phyloP scores from a whole-genome alignment of 1,140 invertebrate genomes.

The Marisa cornuarietis region DNA sequence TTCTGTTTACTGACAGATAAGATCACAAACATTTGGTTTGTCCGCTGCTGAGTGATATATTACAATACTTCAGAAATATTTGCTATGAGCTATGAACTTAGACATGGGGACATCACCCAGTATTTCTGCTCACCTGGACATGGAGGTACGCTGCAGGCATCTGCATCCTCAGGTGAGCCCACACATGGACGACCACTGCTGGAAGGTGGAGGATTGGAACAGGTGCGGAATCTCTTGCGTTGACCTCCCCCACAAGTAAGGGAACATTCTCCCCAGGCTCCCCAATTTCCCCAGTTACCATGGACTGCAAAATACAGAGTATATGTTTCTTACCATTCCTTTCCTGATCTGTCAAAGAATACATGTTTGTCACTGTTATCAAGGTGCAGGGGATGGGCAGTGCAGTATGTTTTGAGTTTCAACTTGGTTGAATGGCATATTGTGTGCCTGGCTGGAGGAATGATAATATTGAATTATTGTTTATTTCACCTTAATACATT shows the following conservation, averaged over 20 bases:
- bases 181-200: conserved; percentile 60
- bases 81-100: too few species aligned
- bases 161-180: conserved; percentile 47
- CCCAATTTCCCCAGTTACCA: conserved; percentile 62
- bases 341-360: too few species aligned
- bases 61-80: too few species aligned
- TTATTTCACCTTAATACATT: too few species aligned
- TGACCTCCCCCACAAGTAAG: conserved; percentile 58
- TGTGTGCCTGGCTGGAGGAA: background rate
- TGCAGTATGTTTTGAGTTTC: too few species aligned
- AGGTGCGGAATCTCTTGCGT: conserved; percentile 55
- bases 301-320: conserved; percentile 48
- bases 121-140: conserved; percentile 57
- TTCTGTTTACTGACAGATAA: too few species aligned
- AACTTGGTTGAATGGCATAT: too few species aligned
- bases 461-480: too few species aligned
- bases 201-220: conserved; percentile 58
- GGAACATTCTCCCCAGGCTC: conserved; percentile 57
- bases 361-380: background rate
- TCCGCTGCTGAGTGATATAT: too few species aligned
- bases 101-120: too few species aligned
- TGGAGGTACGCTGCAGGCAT: conserved; percentile 51
- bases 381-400: background rate
- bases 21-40: too few species aligned
- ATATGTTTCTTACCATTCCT: background rate